phyloP scores from a whole-genome alignment of 2,888 invertebrate genomes.

The Drosophila greeni region DNA sequence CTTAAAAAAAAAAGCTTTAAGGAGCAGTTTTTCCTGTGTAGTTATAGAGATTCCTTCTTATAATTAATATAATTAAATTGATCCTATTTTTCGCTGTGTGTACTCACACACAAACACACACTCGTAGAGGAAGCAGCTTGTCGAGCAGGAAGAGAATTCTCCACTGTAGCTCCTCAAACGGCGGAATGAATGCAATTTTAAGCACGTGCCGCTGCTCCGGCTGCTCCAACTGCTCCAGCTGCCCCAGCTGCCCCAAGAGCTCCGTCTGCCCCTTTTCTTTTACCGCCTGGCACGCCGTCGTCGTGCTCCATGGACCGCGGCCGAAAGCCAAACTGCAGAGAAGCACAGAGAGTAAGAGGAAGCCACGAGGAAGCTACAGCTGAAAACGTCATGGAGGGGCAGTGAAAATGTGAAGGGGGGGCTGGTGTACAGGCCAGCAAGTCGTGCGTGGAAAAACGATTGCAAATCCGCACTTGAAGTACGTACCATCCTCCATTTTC shows the following conservation, averaged over 20 bases:
- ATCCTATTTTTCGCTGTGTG: not conserved
- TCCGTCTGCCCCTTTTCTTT: slow-evolving; percentile 12
- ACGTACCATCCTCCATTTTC: not conserved
- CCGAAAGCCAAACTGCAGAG: slow-evolving; percentile 44
- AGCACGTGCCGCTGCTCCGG: slow-evolving; percentile 59
- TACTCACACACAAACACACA: not conserved
- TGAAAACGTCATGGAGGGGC: not conserved
- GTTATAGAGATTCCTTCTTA: not conserved
- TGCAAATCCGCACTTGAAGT: slow-evolving; percentile 5
- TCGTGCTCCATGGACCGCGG: slow-evolving; percentile 65
- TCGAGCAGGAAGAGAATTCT: slow-evolving; percentile 20
- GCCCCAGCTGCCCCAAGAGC: not conserved
- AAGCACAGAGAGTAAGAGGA: not conserved
- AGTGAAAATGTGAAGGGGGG: slow-evolving; percentile 1
- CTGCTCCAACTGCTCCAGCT: slow-evolving; percentile 3
- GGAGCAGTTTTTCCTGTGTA: no score
- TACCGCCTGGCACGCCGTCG: slow-evolving; percentile 47
- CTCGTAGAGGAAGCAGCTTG: slow-evolving; percentile 1
- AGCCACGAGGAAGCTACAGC: slow-evolving; percentile 2
- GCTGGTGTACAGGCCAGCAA: no score
- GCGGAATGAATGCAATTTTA: slow-evolving; percentile 65
- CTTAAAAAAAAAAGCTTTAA: not conserved
- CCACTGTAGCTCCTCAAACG: slow-evolving; percentile 36
- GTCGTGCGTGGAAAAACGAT: slow-evolving; percentile 15
- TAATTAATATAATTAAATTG: not conserved